These are phyloP conservation scores for Phymanthus crucifer DNA, from an alignment of 92 coral and sea anemone genomes.

Conservation along the genomic window DNA sequence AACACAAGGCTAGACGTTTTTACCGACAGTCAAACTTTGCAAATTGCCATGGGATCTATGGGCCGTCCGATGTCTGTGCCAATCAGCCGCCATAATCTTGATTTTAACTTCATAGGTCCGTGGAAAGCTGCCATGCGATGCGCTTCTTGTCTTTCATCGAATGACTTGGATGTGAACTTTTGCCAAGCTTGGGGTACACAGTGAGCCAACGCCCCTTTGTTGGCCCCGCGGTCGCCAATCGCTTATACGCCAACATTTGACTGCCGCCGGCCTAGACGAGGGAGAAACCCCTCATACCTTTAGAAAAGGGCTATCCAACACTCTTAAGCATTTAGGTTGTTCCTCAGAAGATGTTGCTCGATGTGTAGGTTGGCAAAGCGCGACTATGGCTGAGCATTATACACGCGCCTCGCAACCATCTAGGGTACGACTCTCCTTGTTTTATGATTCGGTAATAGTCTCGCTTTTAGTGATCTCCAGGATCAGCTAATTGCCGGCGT, in stretches of 20 bases:
- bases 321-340: conserved; percentile 23
- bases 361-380: conserved; percentile 14
- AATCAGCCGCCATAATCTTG: background rate
- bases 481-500: too few relatives aligned
- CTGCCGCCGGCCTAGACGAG: too few relatives aligned
- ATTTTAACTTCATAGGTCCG: conserved; percentile 24
- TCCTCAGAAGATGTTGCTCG: conserved; percentile 11
- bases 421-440: conserved; percentile 1
- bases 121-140: conserved; percentile 44
- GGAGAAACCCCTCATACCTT: too few relatives aligned
- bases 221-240: too few relatives aligned
- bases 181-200: conserved; percentile 24
- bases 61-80: conserved; percentile 39
- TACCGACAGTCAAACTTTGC: conserved; percentile 25
- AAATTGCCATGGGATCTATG: conserved; percentile 43
- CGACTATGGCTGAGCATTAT: conserved; percentile 8
- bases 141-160: background rate
- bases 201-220: too few relatives aligned
- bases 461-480: too few relatives aligned
- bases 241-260: too few relatives aligned
- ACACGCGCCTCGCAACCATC: conserved; percentile 11
- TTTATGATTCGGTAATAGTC: background rate
- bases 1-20: conserved; percentile 34
- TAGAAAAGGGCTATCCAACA: conserved; percentile 16
- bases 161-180: background rate